These are phyloP conservation scores for Aplocera efformata DNA, from an alignment of 2,888 invertebrate species.

Conservation along the genomic window DNA sequence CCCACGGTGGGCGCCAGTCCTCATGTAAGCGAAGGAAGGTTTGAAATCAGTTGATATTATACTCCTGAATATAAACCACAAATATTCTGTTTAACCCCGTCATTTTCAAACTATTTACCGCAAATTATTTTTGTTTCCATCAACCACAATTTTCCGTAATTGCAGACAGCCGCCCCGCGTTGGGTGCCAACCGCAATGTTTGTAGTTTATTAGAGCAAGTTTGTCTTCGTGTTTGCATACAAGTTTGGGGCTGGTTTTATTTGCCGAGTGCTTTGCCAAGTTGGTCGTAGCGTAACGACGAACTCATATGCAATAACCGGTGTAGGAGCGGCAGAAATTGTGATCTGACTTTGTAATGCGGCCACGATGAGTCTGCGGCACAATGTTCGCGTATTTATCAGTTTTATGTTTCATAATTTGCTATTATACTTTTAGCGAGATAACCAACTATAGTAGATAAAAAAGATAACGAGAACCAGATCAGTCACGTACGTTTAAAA, in stretches of 20 bases:
- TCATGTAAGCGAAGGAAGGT: too few species aligned
- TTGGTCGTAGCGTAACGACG: constrained; percentile 15
- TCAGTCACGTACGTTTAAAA: not conserved
- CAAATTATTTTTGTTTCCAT: too few species aligned
- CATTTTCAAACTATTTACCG: too few species aligned
- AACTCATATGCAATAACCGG: constrained; percentile 23
- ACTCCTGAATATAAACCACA: constrained; percentile 2
- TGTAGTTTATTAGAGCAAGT: constrained; percentile 71
- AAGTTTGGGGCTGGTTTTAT: constrained; percentile 41
- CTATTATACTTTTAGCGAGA: too few species aligned
- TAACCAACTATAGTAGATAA: not conserved
- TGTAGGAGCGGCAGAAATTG: constrained; percentile 6
- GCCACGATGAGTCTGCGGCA: not conserved
- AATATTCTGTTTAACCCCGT: too few species aligned
- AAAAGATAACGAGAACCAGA: not conserved
- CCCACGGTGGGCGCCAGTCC: constrained; percentile 35
- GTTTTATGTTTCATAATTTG: constrained; percentile 1
- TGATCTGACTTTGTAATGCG: constrained; percentile 11
- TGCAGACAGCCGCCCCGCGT: constrained; percentile 7
- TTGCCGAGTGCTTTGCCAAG: constrained; percentile 41
- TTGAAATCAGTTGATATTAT: too few species aligned
- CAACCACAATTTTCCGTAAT: constrained; percentile 1
- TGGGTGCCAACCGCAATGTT: constrained; percentile 60
- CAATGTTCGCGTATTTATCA: constrained; percentile 4
- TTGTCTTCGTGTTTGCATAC: constrained; percentile 59